Evolutionary conservation across 2,797 vertebrate genomes (phyloP), one percentile per base, ranked within the genome.

Genomic region (Enteromius paludinosus): DNA sequence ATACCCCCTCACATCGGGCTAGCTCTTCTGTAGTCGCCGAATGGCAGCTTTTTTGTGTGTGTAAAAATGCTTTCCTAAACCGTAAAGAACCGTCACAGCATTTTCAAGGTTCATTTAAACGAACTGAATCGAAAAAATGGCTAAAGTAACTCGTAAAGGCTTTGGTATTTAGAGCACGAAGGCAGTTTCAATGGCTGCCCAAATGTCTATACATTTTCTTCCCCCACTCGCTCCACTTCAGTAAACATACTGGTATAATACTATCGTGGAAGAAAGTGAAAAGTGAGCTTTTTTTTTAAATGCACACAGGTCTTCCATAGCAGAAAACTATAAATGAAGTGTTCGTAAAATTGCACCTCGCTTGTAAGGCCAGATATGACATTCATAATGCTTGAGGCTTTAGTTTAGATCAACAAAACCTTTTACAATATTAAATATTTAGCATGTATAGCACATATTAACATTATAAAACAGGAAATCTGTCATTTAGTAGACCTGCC

Each of bases 1-100:
- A 89, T 89, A 87, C 91, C 92, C 91, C 77, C 77, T 66, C 81
- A 45, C 62, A 66, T 79, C 79, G 75, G 78, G 66, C 17, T 45
- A 82, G 82, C 66, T 45, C 66, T 70, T 69, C 30, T 38, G 49
- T 78, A 78, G 80, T 84, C 84, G 70, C 74, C 73, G 65, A 76
- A 82, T 83, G 35, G 54, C 49, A 49, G 1, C n/a, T 54, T n/a
- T 11, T 41, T 45, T 28, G 8, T 43, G n/a, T 59, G 25, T 54
- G 17, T 23, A 59, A 3, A 82, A 2, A 20, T 75, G 62, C 43
- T 54, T 82, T 82, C 68, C 25, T 14, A 45, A 76, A 82, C 52
- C 72, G 17, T 18, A 56, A 5, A 73, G 35, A 61, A 30, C 8
- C 6, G 43, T 20, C 14, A n/a, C 25, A 5, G 20, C 8, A 5